Evolutionary conservation across 2,888 invertebrate species (phyloP), one percentile per base, ranked within the genome.

Genomic region (Ethmia dodecea): DNA sequence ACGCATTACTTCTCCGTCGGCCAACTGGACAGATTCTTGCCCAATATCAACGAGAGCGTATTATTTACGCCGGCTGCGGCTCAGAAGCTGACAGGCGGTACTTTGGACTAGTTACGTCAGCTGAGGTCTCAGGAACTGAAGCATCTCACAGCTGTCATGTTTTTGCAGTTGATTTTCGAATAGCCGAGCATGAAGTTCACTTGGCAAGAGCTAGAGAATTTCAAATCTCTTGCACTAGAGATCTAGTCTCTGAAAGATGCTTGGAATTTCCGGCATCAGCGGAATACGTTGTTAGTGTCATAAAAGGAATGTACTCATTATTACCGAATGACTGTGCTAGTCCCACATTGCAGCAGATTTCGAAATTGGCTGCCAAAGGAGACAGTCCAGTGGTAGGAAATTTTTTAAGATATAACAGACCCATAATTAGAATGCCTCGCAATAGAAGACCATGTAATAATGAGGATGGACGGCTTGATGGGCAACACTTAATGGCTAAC

Each of bases 91-190:
- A 97, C 60, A 91, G 95, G 55, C 88, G 95, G 32, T 97, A 95
- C 71, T 98, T 98, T 67, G 98, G 97, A 0, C 89, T 98, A 27
- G 94, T 98, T 2, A 98, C 97, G 0, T 92, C 93, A 57, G 93
- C 94, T 0, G 90, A 92, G 40, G 79, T 88, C 39, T 86, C 86
- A 0, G 81, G 78, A 22, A 58, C 66, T 0, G 83, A 76, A 44
- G 89, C 60, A 53, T 94, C 94, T 0, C 95, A 95, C 62, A 96
- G 97, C 33, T 97, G 98, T 61, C 98, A 98, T 73, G 96, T 98
- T 0, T 98, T 98, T 69, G 95, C 95, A 40, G 94, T 97, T 5
- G 97, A 98, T 64, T 92, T 95, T 0, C 93, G 96, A 69, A 86
- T 96, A 52, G 90, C 92, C 3, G 92, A 94, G 39, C 98, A 98